These are phyloP conservation scores for Nyctibius bracteatus DNA, from an alignment of 2,113 vertebrate genomes.

Conservation along the genomic window DNA sequence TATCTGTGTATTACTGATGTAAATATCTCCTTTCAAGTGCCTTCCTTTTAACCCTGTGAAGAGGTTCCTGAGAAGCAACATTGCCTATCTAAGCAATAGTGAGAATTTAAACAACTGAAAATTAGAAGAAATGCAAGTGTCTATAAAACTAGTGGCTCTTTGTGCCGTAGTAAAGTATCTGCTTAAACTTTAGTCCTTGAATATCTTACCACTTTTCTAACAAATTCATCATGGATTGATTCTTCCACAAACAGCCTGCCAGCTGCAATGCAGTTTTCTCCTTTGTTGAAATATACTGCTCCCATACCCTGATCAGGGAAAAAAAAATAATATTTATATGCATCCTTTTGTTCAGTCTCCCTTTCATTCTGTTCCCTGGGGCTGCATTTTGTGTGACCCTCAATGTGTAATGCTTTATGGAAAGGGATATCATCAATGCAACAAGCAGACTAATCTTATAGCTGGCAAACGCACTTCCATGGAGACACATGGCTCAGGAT, in stretches of 20 bases:
- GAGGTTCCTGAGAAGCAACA: neutral
- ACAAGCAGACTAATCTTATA: neutral
- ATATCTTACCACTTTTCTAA: slow-evolving; percentile 79
- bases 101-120: neutral
- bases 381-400: neutral
- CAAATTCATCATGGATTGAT: slow-evolving; percentile 80
- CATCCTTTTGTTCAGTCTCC: neutral
- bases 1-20: neutral
- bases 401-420: neutral
- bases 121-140: neutral
- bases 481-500: neutral
- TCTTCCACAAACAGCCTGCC: slow-evolving; percentile 84
- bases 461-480: neutral
- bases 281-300: slow-evolving; percentile 85
- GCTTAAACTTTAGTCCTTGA: neutral
- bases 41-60: neutral
- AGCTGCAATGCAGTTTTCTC: slow-evolving; percentile 86
- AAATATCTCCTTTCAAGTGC: neutral
- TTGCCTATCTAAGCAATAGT: neutral
- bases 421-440: neutral
- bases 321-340: neutral
- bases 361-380: neutral
- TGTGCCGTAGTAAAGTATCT: neutral
- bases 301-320: slow-evolving; percentile 75
- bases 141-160: neutral